Evolutionary conservation across 2,113 vertebrate species (phyloP).

Genomic region (Pelecanus crispus): DNA sequence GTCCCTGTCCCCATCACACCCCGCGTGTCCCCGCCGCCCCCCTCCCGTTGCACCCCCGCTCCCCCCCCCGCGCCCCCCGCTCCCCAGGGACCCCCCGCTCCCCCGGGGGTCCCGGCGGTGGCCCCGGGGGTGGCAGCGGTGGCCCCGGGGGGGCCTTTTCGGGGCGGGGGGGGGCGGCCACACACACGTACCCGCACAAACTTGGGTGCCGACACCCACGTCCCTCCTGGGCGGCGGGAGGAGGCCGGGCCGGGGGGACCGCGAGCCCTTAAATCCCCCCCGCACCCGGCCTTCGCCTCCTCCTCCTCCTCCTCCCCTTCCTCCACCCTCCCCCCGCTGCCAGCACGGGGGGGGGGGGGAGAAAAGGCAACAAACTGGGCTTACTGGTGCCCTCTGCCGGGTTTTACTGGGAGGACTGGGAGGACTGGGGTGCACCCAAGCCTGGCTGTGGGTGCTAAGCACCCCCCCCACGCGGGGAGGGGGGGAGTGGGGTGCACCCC

Average conservation of each 20-base stretch:
- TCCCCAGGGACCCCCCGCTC: background rate
- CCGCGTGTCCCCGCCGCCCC: fast-evolving
- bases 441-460: background rate
- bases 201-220: background rate
- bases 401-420: conserved; percentile 43
- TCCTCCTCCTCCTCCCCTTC: conserved; percentile 51
- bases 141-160: background rate
- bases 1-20: background rate
- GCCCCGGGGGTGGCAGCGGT: background rate
- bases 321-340: conserved; percentile 2
- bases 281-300: conserved; percentile 33
- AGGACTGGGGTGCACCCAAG: background rate
- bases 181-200: background rate
- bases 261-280: conserved; percentile 47
- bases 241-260: background rate
- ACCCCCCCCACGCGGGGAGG: no score
- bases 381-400: conserved; percentile 51
- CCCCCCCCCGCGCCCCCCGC: background rate
- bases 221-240: conserved; percentile 4
- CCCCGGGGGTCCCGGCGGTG: background rate
- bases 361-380: background rate
- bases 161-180: background rate
- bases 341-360: background rate
- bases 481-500: background rate
- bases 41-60: background rate